Conservation (phyloP, 2,113 vertebrate genomes). For the Myxocyprinus asiaticus region DNA sequence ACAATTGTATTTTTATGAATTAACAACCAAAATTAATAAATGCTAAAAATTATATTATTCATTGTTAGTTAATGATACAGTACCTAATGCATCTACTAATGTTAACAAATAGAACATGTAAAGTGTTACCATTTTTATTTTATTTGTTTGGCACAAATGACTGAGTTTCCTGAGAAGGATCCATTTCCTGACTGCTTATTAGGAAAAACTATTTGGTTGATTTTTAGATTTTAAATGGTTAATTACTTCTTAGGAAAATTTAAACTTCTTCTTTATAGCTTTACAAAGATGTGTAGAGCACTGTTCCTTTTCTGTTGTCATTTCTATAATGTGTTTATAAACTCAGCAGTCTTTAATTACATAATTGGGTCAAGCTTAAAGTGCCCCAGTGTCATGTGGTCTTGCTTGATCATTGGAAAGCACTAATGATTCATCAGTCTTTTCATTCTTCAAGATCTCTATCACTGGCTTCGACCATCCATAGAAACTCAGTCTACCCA, state of each 20-base stretch:
- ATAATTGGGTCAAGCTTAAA: neutral
- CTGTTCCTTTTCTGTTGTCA: neutral
- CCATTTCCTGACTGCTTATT: neutral
- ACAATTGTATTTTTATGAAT: too few relatives aligned
- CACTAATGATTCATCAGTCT: neutral
- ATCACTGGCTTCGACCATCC: neutral
- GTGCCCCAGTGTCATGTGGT: neutral
- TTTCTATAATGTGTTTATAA: neutral
- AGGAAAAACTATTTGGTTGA: neutral
- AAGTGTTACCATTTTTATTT: too few relatives aligned
- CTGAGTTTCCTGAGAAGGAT: too few relatives aligned
- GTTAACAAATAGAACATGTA: too few relatives aligned
- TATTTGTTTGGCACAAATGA: too few relatives aligned
- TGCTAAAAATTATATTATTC: too few relatives aligned
- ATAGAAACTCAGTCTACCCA: neutral
- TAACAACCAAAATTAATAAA: too few relatives aligned
- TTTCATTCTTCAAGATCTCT: neutral
- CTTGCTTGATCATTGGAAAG: conserved; percentile 6
- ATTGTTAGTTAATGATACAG: too few relatives aligned
- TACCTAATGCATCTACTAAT: too few relatives aligned
- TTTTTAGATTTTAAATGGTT: neutral
- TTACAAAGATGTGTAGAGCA: neutral
- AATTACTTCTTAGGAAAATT: too few relatives aligned
- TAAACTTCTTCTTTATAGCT: too few relatives aligned
- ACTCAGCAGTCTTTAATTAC: conserved; percentile 4